These are phyloP conservation scores for Lampris megalopsis DNA, from an alignment of 2,113 vertebrate species.

Conservation along the genomic window DNA sequence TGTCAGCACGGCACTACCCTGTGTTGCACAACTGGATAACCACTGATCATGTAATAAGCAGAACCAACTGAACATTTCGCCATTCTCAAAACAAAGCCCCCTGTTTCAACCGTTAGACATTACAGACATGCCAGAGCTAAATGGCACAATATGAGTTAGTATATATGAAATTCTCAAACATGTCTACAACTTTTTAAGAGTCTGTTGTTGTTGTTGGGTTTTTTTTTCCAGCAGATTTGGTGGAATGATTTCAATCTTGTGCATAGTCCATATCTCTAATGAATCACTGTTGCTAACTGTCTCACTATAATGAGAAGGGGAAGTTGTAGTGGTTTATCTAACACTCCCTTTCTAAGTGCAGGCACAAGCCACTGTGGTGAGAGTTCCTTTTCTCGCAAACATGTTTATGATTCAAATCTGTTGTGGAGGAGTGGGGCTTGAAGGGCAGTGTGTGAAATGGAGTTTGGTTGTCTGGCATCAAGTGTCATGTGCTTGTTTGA, in stretches of 20 bases:
- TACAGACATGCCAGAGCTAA: neutral
- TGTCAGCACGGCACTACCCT: slow-evolving; percentile 38
- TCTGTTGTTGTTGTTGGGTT: neutral
- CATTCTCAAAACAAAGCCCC: neutral
- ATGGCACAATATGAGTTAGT: neutral
- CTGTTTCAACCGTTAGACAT: neutral
- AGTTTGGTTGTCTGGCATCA: slow-evolving; percentile 11
- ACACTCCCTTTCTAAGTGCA: neutral
- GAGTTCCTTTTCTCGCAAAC: slow-evolving; percentile 8
- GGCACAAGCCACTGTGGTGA: slow-evolving; percentile 21
- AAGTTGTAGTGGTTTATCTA: neutral
- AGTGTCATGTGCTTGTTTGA: slow-evolving; percentile 21
- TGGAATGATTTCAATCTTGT: neutral
- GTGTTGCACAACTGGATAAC: slow-evolving; percentile 52
- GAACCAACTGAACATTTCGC: neutral
- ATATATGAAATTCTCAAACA: neutral
- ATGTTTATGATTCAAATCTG: slow-evolving; percentile 4
- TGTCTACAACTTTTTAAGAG: neutral
- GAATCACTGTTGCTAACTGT: neutral
- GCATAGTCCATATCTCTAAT: neutral
- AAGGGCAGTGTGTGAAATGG: slow-evolving; percentile 15
- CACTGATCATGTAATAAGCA: slow-evolving; percentile 26
- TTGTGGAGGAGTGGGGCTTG: neutral
- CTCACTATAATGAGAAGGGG: neutral
- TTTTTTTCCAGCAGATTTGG: neutral